Percentiles rank a stretch among this genome's conserved stretches.
Conservation (phyloP, 2,888 invertebrate genomes). For the Palloptera scutellata region DNA sequence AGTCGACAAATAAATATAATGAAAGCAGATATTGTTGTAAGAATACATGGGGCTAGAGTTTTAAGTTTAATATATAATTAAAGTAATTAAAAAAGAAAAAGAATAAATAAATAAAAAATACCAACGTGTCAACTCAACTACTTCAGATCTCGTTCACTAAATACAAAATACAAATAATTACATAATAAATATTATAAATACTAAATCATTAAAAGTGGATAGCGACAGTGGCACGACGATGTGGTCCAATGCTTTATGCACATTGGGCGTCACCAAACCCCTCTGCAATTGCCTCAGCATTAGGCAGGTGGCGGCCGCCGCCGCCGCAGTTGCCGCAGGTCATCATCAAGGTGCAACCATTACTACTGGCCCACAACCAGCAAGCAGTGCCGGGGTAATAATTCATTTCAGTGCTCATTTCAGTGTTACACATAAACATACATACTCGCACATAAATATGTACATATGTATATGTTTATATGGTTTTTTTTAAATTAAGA, state of each 20-base stretch:
- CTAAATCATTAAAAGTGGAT: constrained; percentile 51
- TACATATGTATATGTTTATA: too few relatives aligned
- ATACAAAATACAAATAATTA: not conserved
- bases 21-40: not conserved
- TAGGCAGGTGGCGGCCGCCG: constrained; percentile 63
- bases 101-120: constrained; percentile 27
- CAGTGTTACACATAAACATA: not conserved
- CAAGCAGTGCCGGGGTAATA: constrained; percentile 55
- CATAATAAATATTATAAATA: not conserved
- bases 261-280: constrained; percentile 65
- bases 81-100: constrained; percentile 12
- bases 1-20: constrained; percentile 17
- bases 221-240: constrained; percentile 58
- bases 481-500: too few relatives aligned
- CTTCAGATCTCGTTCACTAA: constrained; percentile 21
- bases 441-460: too few relatives aligned
- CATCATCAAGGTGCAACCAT: constrained; percentile 46
- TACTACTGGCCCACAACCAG: constrained; percentile 53
- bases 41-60: not conserved
- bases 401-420: too few relatives aligned
- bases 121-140: constrained; percentile 36
- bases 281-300: constrained; percentile 65
- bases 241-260: constrained; percentile 66
- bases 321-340: constrained; percentile 57
- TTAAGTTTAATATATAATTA: constrained; percentile 12